These are phyloP conservation scores for Trimorus sp. DNA, from an alignment of 2,888 invertebrate species.

Conservation along the genomic window DNA sequence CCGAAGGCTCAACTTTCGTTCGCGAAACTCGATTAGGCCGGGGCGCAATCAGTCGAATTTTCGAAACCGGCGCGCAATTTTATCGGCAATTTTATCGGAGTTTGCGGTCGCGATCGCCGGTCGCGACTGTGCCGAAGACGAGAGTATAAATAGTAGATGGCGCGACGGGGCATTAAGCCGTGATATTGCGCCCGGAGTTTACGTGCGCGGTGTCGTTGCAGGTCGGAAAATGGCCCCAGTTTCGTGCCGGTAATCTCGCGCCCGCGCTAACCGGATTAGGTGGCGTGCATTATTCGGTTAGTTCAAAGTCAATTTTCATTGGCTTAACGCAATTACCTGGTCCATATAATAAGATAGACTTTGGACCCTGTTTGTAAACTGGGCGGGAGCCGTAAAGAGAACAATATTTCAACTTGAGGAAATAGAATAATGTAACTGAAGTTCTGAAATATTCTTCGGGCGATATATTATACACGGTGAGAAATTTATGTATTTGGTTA, in stretches of 20 bases:
- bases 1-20: too few species aligned
- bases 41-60: too few species aligned
- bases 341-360: conserved; percentile 2
- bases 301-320: conserved; percentile 18
- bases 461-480: too few species aligned
- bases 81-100: too few species aligned
- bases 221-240: conserved; percentile 19
- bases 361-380: conserved; percentile 12
- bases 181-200: conserved; percentile 17
- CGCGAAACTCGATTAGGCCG: too few species aligned
- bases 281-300: conserved; percentile 21
- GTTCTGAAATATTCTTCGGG: too few species aligned
- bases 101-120: background rate
- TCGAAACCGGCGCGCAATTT: too few species aligned
- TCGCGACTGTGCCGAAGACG: conserved; percentile 3
- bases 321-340: conserved; percentile 5
- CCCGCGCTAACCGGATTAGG: conserved; percentile 25
- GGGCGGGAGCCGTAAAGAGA: background rate
- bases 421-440: too few species aligned
- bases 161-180: conserved; percentile 14
- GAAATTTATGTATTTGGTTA: too few species aligned
- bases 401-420: too few species aligned
- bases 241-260: conserved; percentile 11
- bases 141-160: conserved; percentile 21
- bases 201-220: conserved; percentile 7